phyloP scores from a whole-genome alignment of 2,888 invertebrate species.

The Drosophila barbarae region DNA sequence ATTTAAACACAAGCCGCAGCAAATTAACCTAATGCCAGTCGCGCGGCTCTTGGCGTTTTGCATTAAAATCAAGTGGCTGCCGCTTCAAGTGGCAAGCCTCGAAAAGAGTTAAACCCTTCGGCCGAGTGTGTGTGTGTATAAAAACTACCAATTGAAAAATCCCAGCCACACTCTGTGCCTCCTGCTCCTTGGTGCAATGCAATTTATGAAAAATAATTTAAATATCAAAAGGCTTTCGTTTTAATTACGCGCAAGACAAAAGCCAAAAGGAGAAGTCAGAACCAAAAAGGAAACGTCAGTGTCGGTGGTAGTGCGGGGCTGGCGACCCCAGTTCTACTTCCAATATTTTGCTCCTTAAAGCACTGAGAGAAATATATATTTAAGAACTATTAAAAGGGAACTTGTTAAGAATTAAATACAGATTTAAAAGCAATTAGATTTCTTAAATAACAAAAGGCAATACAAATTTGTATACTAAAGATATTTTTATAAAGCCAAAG shows the following conservation, averaged over 20 bases:
- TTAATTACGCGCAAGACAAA: conserved; percentile 72
- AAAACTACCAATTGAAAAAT: conserved; percentile 31
- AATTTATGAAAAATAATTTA: conserved; percentile 76
- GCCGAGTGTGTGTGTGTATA: conserved; percentile 8
- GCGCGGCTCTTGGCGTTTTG: conserved; percentile 39
- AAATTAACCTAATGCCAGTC: conserved; percentile 68
- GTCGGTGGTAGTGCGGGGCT: conserved; percentile 45
- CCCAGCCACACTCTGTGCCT: conserved; percentile 7
- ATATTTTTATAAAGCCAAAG: no score
- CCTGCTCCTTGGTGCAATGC: conserved; percentile 56
- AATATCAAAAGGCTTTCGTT: conserved; percentile 76
- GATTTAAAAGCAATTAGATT: no score
- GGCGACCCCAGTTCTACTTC: conserved; percentile 44
- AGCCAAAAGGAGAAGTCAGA: conserved; percentile 42
- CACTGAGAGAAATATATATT: not conserved
- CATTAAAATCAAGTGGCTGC: conserved; percentile 47
- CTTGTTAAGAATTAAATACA: no score
- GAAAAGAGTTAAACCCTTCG: conserved; percentile 11
- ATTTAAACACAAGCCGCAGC: conserved; percentile 64
- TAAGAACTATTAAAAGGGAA: not conserved
- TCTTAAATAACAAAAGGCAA: no score
- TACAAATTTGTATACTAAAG: no score
- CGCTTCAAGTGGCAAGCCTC: conserved; percentile 24
- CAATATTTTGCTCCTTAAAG: conserved; percentile 8
- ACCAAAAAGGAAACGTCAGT: conserved; percentile 52